phyloP scores from a whole-genome alignment of 2,113 vertebrate species.

The Podarcis raffonei region DNA sequence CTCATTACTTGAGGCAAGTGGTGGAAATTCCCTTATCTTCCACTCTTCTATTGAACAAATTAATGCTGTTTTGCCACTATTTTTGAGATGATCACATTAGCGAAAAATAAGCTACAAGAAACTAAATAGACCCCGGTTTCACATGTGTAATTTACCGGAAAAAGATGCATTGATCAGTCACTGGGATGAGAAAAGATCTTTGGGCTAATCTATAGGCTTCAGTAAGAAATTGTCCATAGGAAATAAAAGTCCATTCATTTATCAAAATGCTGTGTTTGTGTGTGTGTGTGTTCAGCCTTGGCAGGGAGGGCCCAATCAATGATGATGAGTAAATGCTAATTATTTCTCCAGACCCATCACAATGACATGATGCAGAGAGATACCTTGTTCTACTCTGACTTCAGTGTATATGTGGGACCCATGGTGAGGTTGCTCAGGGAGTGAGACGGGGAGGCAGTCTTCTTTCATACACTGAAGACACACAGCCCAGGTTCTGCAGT shows the following conservation, averaged over 20 bases:
- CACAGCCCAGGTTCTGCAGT: background rate
- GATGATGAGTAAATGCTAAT: background rate
- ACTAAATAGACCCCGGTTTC: background rate
- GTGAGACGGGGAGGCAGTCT: background rate
- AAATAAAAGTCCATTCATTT: background rate
- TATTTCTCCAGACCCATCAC: background rate
- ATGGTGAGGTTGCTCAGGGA: background rate
- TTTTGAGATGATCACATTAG: background rate
- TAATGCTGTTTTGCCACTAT: background rate
- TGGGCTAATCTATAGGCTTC: background rate
- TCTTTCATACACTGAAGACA: background rate
- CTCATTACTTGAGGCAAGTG: constrained; percentile 27
- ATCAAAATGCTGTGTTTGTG: background rate
- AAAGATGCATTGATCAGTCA: background rate
- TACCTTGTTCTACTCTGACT: background rate
- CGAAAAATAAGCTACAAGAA: background rate
- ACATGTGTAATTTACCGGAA: background rate
- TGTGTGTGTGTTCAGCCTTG: background rate
- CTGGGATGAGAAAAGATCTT: background rate
- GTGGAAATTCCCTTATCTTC: background rate
- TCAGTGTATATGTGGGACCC: background rate
- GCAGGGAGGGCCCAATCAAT: background rate
- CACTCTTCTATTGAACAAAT: background rate
- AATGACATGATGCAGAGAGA: background rate
- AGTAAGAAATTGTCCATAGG: background rate